Percentiles rank a stretch among this genome's conserved stretches.
phyloP scores from a whole-genome alignment of 2,888 invertebrate genomes.

The Yponomeuta malinellus region DNA sequence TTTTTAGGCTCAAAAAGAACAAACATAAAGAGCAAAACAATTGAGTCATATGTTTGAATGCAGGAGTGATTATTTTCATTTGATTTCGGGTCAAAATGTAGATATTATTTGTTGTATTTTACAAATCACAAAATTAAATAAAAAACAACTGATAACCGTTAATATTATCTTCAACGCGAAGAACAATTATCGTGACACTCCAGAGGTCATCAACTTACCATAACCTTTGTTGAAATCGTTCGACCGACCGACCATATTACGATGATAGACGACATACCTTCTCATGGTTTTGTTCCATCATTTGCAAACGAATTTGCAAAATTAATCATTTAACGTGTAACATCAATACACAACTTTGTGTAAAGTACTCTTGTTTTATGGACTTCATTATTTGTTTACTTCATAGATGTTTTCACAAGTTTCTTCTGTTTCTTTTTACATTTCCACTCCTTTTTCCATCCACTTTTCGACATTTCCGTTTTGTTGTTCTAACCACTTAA shows the following conservation, averaged over 20 bases:
- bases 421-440: background rate
- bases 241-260: background rate
- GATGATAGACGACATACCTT: slow-evolving; percentile 10
- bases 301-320: background rate
- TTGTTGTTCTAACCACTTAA: no score
- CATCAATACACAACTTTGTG: background rate
- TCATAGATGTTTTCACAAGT: background rate
- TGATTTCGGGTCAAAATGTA: background rate
- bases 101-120: background rate
- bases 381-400: background rate
- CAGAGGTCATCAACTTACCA: slow-evolving; percentile 10
- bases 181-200: slow-evolving; percentile 38
- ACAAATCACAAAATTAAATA: slow-evolving; percentile 1
- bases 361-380: background rate
- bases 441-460: background rate
- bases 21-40: background rate
- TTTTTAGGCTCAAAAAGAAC: background rate
- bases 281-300: slow-evolving; percentile 4
- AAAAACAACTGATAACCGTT: slow-evolving; percentile 25
- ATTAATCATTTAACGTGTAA: background rate
- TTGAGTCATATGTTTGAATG: background rate
- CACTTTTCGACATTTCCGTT: background rate
- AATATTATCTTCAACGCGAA: slow-evolving; percentile 46
- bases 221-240: slow-evolving; percentile 9
- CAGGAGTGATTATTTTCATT: background rate